Evolutionary conservation across 2,113 vertebrate genomes (phyloP), one percentile per base, ranked within the genome.

Genomic region (Chinchilla lanigera): DNA sequence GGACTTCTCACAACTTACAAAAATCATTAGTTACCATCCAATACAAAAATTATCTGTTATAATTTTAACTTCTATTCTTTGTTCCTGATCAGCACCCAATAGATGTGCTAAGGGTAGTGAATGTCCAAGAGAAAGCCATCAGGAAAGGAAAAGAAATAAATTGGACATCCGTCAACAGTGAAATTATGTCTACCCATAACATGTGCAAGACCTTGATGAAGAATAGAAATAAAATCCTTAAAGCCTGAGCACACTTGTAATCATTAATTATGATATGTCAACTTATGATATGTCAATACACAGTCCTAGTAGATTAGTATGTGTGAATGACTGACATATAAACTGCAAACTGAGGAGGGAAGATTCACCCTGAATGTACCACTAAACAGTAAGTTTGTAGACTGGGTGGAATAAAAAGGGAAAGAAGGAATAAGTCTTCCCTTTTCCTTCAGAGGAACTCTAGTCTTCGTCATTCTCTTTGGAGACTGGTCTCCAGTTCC

Each of bases 51-150:
- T 20, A 71, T 47, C 63, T 93, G 38, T 63, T 93, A 44, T 65
- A 65, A 60, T 52, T 90, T 86, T 90, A 85, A 65, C 41, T 19
- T 95, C 85, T 93, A 4, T 22, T 80, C 41, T 92, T 26, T 93
- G 65, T 20, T 56, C 26, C 83, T 82, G 47, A 89, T 77, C 52
- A 89, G 52, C 17, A 56, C 30, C 78, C 38, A 35, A 1, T 35
- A 80, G 35, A 65, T 8, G 7, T 71, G 28, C 50, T 50, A n/a
- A 47, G 52, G 3, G n/a, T n/a, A 47, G 7, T 65, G 38, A 93
- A 61, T 44, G 7, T 7, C 35, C 58, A 71, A 85, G 82, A 71
- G 52, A 12, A 88, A 86, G 33, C 41, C 35, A 47, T 52, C 20
- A 63, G 83, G 33, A 38, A 81, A 1, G 30, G 13, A 95, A 33